Evolutionary conservation across 1,140 invertebrate genomes (phyloP).

Genomic region (Dendroctonus ponderosae): DNA sequence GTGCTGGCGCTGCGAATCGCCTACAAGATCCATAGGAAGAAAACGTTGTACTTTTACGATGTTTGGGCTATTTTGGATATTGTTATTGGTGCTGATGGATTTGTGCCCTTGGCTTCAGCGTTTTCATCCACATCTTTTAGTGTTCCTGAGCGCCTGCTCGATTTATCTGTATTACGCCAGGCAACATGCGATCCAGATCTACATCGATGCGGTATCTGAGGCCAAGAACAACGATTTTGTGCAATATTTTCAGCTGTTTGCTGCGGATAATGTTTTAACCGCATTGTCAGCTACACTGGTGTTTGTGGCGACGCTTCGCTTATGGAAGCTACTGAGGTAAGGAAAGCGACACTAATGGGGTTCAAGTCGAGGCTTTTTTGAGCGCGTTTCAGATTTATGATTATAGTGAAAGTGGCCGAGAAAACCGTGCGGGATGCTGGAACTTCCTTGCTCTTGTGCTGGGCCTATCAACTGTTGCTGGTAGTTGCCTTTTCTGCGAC

Average conservation of each 20-base stretch:
- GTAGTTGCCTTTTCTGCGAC: conserved; percentile 28
- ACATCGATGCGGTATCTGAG: conserved; percentile 9
- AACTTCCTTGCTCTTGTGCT: conserved; percentile 17
- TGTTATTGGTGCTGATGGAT: conserved; percentile 4
- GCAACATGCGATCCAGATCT: conserved; percentile 22
- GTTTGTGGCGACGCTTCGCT: conserved; percentile 37
- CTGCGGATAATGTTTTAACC: conserved; percentile 28
- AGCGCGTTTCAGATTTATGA: conserved; percentile 28
- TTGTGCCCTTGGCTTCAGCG: neutral
- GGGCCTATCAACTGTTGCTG: conserved; percentile 31
- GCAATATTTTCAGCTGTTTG: conserved; percentile 40
- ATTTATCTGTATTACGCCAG: conserved; percentile 25
- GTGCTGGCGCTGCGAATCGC: neutral
- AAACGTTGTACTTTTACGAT: conserved; percentile 6
- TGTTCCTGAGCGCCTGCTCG: conserved; percentile 10
- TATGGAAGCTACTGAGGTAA: conserved; percentile 39
- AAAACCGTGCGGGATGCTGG: conserved; percentile 31
- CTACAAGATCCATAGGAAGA: conserved; percentile 12
- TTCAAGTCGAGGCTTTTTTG: too few species aligned
- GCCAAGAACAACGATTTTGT: conserved; percentile 39
- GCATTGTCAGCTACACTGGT: conserved; percentile 33
- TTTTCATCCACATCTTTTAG: conserved; percentile 13
- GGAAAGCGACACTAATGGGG: too few species aligned
- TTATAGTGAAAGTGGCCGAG: conserved; percentile 38
- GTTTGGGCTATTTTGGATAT: conserved; percentile 22